Base-by-base conservation (phyloP, 2,888 invertebrate species). In the Disparrhopalites patrizii region DNA sequence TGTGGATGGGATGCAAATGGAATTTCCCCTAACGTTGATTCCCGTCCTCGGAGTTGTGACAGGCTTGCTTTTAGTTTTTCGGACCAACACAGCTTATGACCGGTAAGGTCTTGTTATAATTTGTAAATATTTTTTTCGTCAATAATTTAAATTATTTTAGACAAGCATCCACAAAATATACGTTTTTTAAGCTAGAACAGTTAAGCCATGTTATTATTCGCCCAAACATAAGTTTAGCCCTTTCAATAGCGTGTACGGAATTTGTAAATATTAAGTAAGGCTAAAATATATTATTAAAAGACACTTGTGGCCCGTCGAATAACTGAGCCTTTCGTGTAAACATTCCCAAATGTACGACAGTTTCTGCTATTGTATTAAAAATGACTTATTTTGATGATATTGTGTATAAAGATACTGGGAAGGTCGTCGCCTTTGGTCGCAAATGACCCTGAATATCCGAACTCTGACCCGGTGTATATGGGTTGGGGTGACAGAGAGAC, bases 81-180 rank as follows among this genome's bases (percentile, higher is more conserved):
- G 73, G 10, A 73, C 73, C 8, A 73, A 74, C 50, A 73, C 74
- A 10, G 71, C 74, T 2, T 74, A 73, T 50, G 74, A 73, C 63
- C 62, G 72, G 67, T 72, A 68, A 62, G 1, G 10, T 23, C 30
- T 63, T 62, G 18, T 13, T 38, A 8, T 50, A 13, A 18, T 50
- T 13, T 8, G 8, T n/a, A 8, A 50, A 13, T 13, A n/a, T n/a
- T 50, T 50, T 18, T 18, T 50, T 50, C 50, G 20, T 7, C 50
- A 50, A 50, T 23, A 20, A 27, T 43, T 20, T 7, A n/a, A 13
- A 4, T 7, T 43, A 10, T 18, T 20, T 3, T 43, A 43, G 18
- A 7, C 5, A 43, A 4, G 3, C 43, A n/a, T n/a, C n/a, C n/a
- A n/a, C n/a, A n/a, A n/a, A n/a, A n/a, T n/a, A n/a, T n/a, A n/a